Base-by-base conservation (phyloP, 1,140 invertebrate species). In the Antheraea pernyi region DNA sequence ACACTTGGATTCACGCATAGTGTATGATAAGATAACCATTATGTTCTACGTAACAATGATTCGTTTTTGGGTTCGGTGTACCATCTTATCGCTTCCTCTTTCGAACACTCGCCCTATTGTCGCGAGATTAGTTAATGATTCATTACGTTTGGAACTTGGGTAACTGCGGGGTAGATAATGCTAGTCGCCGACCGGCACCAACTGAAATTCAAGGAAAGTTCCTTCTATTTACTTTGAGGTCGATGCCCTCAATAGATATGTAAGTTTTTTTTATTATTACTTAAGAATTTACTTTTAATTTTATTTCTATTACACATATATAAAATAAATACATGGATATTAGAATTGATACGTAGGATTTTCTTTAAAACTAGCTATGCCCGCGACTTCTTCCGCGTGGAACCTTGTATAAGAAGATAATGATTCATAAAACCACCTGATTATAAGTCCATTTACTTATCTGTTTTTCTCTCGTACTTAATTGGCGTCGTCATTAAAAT, bases 51-150 rank as follows among this genome's bases (percentile, higher is more conserved):
- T 74, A 73, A 81, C 77, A 82, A 78, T 82, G 76, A 80, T 81
- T 76, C 68, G 74, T 81, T 84, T 82, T 84, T 70, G 75, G 78
- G 75, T 80, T 81, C 78, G 74, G 65, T 69, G 69, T 70, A 77
- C 69, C 64, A 48, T 72, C 77, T 88, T 88, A 88, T 88, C 85
- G 65, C 78, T 81, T 86, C 84, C 84, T 85, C 71, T 77, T 74
- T 75, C 48, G 60, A 77, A 81, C 76, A 77, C 61, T 75, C 48
- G 67, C 65, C 66, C 74, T 78, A 78, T 82, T 81, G 78, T 80
- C 65, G 72, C 22, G 62, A 81, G 79, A 85, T 84, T 85, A 84
- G 68, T 70, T 74, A 82, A 80, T 84, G 85, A 87, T 77, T 87
- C 82, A 84, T 87, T 82, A 81, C 68, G 66, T 74, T 70, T 69